Evolutionary conservation across 1,140 invertebrate species (phyloP), one percentile per base, ranked within the genome.

Genomic region (Drosophila ficusphila): DNA sequence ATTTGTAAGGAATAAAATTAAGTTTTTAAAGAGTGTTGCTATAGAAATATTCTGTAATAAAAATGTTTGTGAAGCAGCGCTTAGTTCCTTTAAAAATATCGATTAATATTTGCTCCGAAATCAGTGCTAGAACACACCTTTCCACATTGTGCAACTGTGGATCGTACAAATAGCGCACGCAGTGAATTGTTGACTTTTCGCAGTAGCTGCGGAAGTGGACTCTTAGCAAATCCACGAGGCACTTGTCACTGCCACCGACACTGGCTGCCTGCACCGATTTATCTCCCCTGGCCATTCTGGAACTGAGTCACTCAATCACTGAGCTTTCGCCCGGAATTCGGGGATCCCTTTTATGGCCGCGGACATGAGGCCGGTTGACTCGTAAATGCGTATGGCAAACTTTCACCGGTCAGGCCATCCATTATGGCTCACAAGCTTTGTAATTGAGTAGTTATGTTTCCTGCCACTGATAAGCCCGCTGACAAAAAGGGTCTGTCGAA

Each of bases 391-490:
- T 38, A 16, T 4, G 9, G 7, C n/a, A 46, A 42, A 36, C 11
- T 69, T 49, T 51, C 8, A 18, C 2, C 25, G 16, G 14, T 25
- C n/a, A 9, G 23, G 11, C 34, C 31, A 57, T 73, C 62, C 75
- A 85, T 85, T 86, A 86, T 11, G 33, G 25, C 31, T 9, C 41
- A 79, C 81, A 76, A 64, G 34, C 11, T 12, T 21, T 74, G 49
- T 81, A 88, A 85, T 85, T 81, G 72, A 85, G 68, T 81, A 64
- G 58, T 88, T 88, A 69, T 88, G 81, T 77, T 81, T 68, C 16
- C 21, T 46, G 31, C 19, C 33, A 38, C 39, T 44, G 76, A 86
- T 85, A 73, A 81, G 62, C 42, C 16, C 16, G 47, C 18, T 51
- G 36, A 52, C 38, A 74, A 14, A 14, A 73, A 61, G 76, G 49